Base-by-base conservation (phyloP, 2,113 vertebrate species). In the Uria aalge region DNA sequence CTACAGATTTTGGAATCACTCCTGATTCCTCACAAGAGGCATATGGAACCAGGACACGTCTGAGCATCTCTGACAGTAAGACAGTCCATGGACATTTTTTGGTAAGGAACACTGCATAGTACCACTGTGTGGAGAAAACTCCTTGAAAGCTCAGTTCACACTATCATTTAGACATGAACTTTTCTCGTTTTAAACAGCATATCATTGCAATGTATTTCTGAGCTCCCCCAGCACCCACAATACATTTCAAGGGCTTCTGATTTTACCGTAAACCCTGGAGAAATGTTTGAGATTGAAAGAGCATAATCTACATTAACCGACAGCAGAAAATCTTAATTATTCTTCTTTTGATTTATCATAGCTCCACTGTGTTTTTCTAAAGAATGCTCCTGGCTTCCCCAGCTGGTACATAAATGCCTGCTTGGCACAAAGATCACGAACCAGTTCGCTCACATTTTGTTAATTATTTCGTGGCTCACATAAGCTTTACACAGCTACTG, bases 381-480 rank as follows among this genome's bases (percentile, higher is more conserved):
- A 83, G 45, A 77, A 47, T 16, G 34, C 21, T 64, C 19, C 15
- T 29, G 59, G 57, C 41, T 81, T 92, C 64, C 63, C 81, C 50
- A 92, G 81, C 29, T 78, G 34, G 26, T 80, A 68, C 34, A 57
- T 40, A 45, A 91, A 71, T 22, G 17, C 13, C 36, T 78, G 15
- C 24, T 87, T 40, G 80, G 45, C 91, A 91, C 32, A 45, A 75
- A 92, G 59, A 27, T 36, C 72, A 74, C 4, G 16, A 52, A 23
- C 64, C 66, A 52, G 27, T 86, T 72, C 50, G 36, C 47, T 84
- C 71, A 68, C 4, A n/a, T 90, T 72, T 84, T 60, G 57, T 52
- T 83, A 57, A 83, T 68, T 93, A 92, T 94, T 72, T 97, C 60
- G 79, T 40, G n/a, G 60, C 67, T 93, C 87, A 66, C 19, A 73